A percentile compares a stretch with the other conserved stretches of the same genome.
Evolutionary conservation across 2,888 invertebrate genomes (phyloP).

Genomic region (Papilio protenor): DNA sequence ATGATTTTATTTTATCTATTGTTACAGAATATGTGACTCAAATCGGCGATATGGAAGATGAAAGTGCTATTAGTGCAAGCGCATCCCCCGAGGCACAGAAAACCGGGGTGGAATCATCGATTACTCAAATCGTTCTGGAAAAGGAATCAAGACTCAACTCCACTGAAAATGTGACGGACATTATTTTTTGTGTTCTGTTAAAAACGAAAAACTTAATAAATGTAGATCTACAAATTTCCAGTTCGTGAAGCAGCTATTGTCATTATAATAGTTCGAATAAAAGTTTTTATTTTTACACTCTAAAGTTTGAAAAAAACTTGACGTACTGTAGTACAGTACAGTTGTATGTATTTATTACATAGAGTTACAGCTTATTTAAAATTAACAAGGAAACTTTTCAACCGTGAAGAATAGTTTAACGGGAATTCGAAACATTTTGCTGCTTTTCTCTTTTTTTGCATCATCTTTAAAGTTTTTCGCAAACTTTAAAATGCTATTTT

Average conservation of each 20-base stretch:
- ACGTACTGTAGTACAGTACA: too few species aligned
- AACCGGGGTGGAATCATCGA: constrained; percentile 57
- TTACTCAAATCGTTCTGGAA: constrained; percentile 53
- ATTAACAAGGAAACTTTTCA: neutral
- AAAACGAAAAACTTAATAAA: neutral
- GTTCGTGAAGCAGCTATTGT: neutral
- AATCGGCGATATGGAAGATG: constrained; percentile 71
- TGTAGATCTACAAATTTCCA: neutral
- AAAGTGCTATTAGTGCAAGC: constrained; percentile 57
- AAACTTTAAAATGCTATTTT: too few species aligned
- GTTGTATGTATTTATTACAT: neutral
- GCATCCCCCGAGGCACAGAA: constrained; percentile 57
- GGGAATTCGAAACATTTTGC: constrained; percentile 10
- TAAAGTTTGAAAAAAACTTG: neutral
- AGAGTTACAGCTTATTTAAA: neutral
- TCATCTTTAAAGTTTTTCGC: too few species aligned
- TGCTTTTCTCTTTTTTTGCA: neutral
- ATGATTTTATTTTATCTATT: constrained; percentile 55
- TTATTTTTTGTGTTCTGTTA: neutral
- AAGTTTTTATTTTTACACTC: neutral
- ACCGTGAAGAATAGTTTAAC: constrained; percentile 16
- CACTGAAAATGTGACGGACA: too few species aligned
- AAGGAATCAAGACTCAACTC: constrained; percentile 37
- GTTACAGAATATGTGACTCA: constrained; percentile 80
- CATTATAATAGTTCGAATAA: neutral